These are phyloP conservation scores for Ichneumoninae sp. DNA, from an alignment of 2,888 invertebrate species.

Conservation along the genomic window DNA sequence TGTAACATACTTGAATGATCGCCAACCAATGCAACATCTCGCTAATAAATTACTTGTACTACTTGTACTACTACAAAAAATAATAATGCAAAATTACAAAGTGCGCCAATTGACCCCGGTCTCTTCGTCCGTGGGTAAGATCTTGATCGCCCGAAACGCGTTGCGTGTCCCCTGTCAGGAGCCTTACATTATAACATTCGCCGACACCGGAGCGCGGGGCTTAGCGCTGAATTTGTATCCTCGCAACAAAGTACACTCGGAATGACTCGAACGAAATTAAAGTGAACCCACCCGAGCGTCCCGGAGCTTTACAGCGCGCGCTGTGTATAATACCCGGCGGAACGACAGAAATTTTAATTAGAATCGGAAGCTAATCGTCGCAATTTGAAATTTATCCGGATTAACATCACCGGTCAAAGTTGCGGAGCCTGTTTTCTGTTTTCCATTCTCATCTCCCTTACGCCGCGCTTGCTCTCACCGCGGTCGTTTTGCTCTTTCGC, in stretches of 20 bases:
- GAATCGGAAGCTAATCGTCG: slow-evolving; percentile 64
- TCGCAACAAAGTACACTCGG: not conserved
- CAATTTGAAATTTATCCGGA: slow-evolving; percentile 59
- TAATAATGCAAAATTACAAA: not conserved
- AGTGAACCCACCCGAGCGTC: slow-evolving; percentile 14
- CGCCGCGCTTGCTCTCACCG: slow-evolving; percentile 59
- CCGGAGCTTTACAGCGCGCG: slow-evolving; percentile 13
- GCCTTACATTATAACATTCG: not conserved
- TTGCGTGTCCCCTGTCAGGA: not conserved
- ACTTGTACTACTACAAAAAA: no score
- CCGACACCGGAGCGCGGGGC: not conserved
- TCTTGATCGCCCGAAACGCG: not conserved
- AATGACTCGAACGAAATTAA: slow-evolving; percentile 20
- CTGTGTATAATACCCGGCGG: slow-evolving; percentile 44
- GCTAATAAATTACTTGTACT: no score
- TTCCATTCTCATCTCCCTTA: slow-evolving; percentile 1
- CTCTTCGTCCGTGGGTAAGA: not conserved
- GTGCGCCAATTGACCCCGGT: not conserved
- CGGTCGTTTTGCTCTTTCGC: slow-evolving; percentile 50
- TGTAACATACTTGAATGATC: no score
- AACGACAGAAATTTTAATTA: slow-evolving; percentile 64
- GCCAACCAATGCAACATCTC: no score
- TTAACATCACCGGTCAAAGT: slow-evolving; percentile 26
- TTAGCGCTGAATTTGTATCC: slow-evolving; percentile 15
- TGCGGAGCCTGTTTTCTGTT: slow-evolving; percentile 24